Evolutionary conservation across 1,140 invertebrate species (phyloP).

Genomic region (Nasonia giraulti): DNA sequence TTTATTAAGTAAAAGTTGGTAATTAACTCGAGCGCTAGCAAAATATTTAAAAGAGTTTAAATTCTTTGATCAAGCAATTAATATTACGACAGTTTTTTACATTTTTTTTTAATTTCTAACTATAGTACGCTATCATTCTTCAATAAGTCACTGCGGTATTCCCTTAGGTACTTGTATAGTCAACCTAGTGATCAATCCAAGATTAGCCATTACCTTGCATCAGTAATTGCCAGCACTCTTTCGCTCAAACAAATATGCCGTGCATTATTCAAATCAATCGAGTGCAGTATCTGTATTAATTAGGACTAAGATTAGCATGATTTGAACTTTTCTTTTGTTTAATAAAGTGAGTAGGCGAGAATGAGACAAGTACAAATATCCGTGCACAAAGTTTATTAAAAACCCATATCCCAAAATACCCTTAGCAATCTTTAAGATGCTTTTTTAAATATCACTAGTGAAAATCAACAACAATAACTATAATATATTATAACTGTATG

Average conservation of each 20-base stretch:
- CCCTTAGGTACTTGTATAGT: conserved; percentile 42
- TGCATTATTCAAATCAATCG: conserved; percentile 27
- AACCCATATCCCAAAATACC: conserved; percentile 44
- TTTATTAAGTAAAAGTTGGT: background rate
- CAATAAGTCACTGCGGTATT: conserved; percentile 51
- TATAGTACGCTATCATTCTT: conserved; percentile 12
- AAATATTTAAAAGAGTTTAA: too few relatives aligned
- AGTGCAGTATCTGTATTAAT: conserved; percentile 24
- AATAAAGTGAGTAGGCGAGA: conserved; percentile 23
- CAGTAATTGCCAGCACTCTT: conserved; percentile 18
- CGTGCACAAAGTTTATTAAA: conserved; percentile 42
- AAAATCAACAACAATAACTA: conserved; percentile 52
- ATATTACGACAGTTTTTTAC: background rate
- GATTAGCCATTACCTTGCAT: conserved; percentile 5
- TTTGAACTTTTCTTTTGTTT: conserved; percentile 24
- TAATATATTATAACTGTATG: conserved; percentile 48
- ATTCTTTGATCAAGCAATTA: too few relatives aligned
- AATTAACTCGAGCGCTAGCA: too few relatives aligned
- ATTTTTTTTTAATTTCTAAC: conserved; percentile 7
- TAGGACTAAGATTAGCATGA: conserved; percentile 13
- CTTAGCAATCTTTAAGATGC: conserved; percentile 42
- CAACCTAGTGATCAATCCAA: conserved; percentile 35
- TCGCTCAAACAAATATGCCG: background rate
- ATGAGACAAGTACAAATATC: conserved; percentile 44
- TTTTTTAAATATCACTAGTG: conserved; percentile 41